Conservation (phyloP, 2,888 invertebrate genomes). For the Drosophila nigritarsus region DNA sequence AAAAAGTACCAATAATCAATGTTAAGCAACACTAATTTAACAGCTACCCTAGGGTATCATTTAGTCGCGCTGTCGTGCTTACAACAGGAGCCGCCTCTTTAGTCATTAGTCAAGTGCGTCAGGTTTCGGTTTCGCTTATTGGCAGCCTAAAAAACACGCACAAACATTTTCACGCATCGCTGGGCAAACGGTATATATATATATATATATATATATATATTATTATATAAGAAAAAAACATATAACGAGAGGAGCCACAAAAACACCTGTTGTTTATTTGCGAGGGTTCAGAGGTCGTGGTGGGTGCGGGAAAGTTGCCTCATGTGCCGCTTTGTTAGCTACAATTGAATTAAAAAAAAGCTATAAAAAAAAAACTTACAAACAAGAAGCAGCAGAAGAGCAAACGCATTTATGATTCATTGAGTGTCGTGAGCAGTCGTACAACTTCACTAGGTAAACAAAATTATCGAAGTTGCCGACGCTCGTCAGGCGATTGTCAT, state of each 20-base stretch:
- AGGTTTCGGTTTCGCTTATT: conserved; percentile 40
- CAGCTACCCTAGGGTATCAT: conserved; percentile 20
- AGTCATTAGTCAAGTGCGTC: conserved; percentile 44
- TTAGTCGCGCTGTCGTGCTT: background rate
- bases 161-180: conserved; percentile 59
- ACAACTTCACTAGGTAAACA: conserved; percentile 59
- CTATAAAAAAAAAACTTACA: conserved; percentile 4
- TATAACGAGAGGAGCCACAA: conserved; percentile 7
- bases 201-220: too few species aligned
- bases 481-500: conserved; percentile 33
- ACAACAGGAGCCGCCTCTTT: conserved; percentile 1
- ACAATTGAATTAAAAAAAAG: conserved; percentile 56
- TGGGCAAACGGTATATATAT: conserved; percentile 24
- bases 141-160: conserved; percentile 22
- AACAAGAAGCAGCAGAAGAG: conserved; percentile 11
- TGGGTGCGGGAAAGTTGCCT: conserved; percentile 1
- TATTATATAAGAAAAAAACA: conserved; percentile 27
- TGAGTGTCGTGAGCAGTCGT: conserved; percentile 63
- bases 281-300: conserved; percentile 26
- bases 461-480: conserved; percentile 34
- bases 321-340: conserved; percentile 62
- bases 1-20: background rate
- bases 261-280: conserved; percentile 67
- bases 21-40: background rate
- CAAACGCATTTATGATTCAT: conserved; percentile 64